Base-by-base conservation (phyloP, 2,888 invertebrate species). In the Dexiosoma caninum region DNA sequence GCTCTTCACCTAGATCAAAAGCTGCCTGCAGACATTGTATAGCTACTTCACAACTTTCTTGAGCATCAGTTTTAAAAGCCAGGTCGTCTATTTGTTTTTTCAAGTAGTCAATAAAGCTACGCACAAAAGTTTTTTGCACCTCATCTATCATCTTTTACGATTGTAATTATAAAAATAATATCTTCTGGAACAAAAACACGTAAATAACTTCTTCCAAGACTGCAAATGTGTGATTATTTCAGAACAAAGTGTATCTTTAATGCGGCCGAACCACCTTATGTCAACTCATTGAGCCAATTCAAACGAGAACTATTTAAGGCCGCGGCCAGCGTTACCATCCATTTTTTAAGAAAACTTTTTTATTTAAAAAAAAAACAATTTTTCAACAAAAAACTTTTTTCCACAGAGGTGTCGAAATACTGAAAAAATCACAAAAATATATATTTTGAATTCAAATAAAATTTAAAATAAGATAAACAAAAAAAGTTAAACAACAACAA, bases 1-100 rank as follows among this genome's bases (percentile, higher is more conserved):
- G 84, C 4, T 87, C 87, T 21, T 85, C 85, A 8, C 84, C 84
- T 1, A 98, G 91, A 84, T 94, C 94, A 89, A 96, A 98, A 7
- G 97, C 96, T 57, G 95, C 95, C 90, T 98, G 97, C 84, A 98
- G 92, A 90, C 98, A 98, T 91, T 98, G 98, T 83, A 96, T 94
- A 42, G 97, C 97, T 75, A 99, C 98, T 92, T 97, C 97, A 62
- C 98, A 85, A 81, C 91, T 90, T 83, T 90, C 90, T 21, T 87
- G 85, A 27, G 87, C 88, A 84, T 90, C 90, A 19, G 88, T 83
- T 6, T 88, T 84, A 72, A 90, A 86, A 2, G 82, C 64, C 23
- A 85, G 84, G 0, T 85, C 84, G 51, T 86, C 87, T 35, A 88
- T 85, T 77, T 91, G 89, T 70, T 87, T 86, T 83, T 89, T 88